Conservation (phyloP, 2,113 vertebrate species). For the Heloderma charlesbogerti region DNA sequence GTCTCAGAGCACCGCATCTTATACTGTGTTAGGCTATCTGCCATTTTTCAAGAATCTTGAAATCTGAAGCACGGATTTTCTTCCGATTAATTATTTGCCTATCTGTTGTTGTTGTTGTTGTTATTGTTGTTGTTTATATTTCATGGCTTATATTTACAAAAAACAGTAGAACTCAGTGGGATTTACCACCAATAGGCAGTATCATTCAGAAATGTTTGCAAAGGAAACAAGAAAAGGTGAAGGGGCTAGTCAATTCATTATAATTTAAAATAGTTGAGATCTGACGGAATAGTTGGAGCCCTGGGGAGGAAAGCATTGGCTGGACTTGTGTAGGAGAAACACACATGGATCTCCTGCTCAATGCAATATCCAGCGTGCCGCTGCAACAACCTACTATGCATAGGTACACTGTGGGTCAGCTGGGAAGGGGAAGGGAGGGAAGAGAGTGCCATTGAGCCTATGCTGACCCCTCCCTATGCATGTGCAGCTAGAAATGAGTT, state of each 20-base stretch:
- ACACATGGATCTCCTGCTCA: too few relatives aligned
- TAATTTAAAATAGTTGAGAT: background rate
- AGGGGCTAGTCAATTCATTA: background rate
- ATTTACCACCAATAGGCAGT: background rate
- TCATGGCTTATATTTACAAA: background rate
- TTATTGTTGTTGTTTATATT: background rate
- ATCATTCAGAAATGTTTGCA: background rate
- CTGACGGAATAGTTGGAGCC: background rate
- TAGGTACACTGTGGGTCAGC: background rate
- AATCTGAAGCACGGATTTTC: background rate
- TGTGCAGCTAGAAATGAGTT: background rate
- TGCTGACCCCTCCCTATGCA: background rate
- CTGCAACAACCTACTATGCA: background rate
- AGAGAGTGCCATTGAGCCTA: too few relatives aligned
- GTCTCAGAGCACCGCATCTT: background rate
- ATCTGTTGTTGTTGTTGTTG: background rate
- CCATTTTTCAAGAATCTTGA: slow-evolving; percentile 8
- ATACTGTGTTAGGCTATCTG: background rate
- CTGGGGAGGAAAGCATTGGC: background rate
- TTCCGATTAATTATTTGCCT: background rate
- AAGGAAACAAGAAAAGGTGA: background rate
- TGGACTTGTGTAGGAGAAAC: background rate
- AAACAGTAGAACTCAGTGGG: background rate
- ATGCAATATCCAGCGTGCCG: background rate
- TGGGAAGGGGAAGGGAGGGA: background rate